These are phyloP conservation scores for Tolypeutes matacus DNA, from an alignment of 2,797 vertebrate genomes.

Conservation along the genomic window DNA sequence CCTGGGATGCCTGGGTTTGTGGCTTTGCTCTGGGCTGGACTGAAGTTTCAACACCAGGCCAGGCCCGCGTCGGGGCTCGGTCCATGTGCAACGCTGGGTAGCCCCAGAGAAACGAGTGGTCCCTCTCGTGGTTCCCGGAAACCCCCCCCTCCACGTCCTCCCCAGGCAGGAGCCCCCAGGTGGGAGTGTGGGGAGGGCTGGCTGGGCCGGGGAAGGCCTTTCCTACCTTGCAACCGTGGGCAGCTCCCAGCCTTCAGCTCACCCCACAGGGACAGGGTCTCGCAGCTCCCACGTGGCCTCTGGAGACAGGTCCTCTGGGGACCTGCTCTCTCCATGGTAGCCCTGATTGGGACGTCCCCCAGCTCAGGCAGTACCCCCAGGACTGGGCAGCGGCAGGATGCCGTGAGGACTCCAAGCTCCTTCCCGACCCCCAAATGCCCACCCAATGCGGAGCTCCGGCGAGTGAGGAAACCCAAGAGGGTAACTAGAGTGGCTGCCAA, in stretches of 20 bases:
- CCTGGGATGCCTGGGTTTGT: fast-evolving
- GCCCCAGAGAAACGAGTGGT: neutral
- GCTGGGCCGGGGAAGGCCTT: neutral
- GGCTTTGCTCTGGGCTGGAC: neutral
- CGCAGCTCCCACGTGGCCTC: neutral
- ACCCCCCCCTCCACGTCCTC: neutral
- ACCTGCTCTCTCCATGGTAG: conserved; percentile 64
- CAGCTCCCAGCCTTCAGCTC: conserved; percentile 76
- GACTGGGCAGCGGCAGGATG: neutral
- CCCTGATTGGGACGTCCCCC: neutral
- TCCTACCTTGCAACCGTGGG: conserved; percentile 85
- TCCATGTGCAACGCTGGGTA: neutral
- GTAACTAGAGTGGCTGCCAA: conserved; percentile 73
- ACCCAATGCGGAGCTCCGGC: neutral
- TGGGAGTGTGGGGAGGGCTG: too few relatives aligned
- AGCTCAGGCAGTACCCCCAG: neutral
- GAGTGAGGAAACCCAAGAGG: conserved; percentile 82
- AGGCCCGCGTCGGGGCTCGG: neutral
- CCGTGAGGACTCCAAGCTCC: neutral
- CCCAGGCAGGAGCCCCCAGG: neutral
- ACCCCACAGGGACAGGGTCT: conserved; percentile 77
- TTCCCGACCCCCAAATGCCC: conserved; percentile 41
- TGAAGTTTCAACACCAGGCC: neutral
- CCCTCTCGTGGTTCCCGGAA: fast-evolving
- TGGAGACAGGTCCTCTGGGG: conserved; percentile 32